These are phyloP conservation scores for Nematopogon swammerdamellus DNA, from an alignment of 2,888 invertebrate genomes.

Conservation along the genomic window DNA sequence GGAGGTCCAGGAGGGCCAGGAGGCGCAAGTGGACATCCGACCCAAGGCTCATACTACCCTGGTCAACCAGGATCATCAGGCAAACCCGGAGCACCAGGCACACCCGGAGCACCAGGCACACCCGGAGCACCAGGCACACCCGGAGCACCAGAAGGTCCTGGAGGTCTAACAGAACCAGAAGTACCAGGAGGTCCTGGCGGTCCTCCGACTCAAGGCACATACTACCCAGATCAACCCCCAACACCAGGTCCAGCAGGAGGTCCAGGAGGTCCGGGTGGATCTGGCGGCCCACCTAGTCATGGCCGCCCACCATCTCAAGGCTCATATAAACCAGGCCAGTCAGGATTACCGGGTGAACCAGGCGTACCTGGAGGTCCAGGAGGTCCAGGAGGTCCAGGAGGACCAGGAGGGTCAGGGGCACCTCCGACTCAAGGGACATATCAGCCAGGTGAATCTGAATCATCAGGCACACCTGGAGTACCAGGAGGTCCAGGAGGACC, in stretches of 20 bases:
- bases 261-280: constrained; percentile 27
- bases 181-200: constrained; percentile 40
- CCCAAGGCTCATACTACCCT: constrained; percentile 14
- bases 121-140: too few relatives aligned
- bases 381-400: constrained; percentile 13
- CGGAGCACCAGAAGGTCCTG: too few relatives aligned
- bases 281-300: constrained; percentile 23
- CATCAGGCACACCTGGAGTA: constrained; percentile 12
- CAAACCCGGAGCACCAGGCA: constrained; percentile 18
- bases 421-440: constrained; percentile 12
- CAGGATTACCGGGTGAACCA: constrained; percentile 12
- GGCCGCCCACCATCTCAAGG: constrained; percentile 18
- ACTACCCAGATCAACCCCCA: constrained; percentile 17
- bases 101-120: too few relatives aligned
- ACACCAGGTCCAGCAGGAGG: constrained; percentile 22
- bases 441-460: constrained; percentile 14
- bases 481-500: constrained; percentile 9
- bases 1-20: constrained; percentile 24
- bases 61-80: constrained; percentile 20
- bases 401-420: constrained; percentile 12
- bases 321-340: constrained; percentile 15
- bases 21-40: constrained; percentile 9
- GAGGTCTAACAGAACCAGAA: too few relatives aligned
- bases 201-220: constrained; percentile 30
- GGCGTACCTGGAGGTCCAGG: constrained; percentile 17